phyloP scores from a whole-genome alignment of 23 tunicate species.

The Halocynthia aurantium region DNA sequence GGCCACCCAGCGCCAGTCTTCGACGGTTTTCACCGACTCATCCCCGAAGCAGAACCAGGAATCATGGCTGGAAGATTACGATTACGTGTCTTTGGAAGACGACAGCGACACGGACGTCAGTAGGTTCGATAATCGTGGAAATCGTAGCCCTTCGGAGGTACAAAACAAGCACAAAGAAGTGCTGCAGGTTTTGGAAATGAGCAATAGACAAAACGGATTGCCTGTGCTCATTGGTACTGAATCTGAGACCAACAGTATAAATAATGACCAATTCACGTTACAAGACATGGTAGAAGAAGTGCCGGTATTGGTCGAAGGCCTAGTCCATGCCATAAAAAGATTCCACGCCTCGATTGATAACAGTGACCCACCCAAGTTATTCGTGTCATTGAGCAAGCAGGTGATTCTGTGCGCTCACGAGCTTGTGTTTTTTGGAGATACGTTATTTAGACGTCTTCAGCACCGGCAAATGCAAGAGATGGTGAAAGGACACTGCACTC shows the following conservation, averaged over 20 bases:
- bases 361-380: slow-evolving; percentile 62
- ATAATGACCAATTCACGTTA: slow-evolving; percentile 11
- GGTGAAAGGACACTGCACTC: slow-evolving; percentile 44
- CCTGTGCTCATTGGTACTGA: background rate
- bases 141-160: background rate
- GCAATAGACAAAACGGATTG: slow-evolving; percentile 10
- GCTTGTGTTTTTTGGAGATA: slow-evolving; percentile 78
- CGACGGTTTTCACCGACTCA: background rate
- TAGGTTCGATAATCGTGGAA: background rate
- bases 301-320: slow-evolving; percentile 36
- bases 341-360: slow-evolving; percentile 40
- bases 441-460: slow-evolving; percentile 34
- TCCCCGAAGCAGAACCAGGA: slow-evolving; percentile 27
- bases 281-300: slow-evolving; percentile 41
- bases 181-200: slow-evolving; percentile 24
- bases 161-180: slow-evolving; percentile 16
- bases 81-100: slow-evolving; percentile 84
- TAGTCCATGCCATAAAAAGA: slow-evolving; percentile 45
- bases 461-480: slow-evolving; percentile 20
- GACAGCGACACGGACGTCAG: background rate
- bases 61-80: slow-evolving; percentile 86
- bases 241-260: background rate
- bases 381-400: slow-evolving; percentile 72
- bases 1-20: background rate
- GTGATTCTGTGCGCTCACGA: slow-evolving; percentile 83